Conservation (phyloP, 2,113 vertebrate species). For the Erythrolamprus reginae region DNA sequence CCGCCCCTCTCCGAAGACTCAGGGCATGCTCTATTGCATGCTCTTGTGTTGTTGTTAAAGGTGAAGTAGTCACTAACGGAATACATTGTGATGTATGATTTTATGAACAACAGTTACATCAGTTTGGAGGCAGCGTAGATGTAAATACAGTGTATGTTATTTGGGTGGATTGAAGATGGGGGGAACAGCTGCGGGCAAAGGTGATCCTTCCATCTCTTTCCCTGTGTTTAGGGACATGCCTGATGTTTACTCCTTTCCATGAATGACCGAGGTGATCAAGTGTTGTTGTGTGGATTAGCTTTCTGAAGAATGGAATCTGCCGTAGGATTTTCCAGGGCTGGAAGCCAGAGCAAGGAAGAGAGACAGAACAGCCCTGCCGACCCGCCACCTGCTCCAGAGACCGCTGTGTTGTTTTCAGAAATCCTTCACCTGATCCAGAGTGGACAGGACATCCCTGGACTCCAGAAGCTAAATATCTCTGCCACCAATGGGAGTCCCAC, state of each 20-base stretch:
- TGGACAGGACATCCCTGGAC: slow-evolving; percentile 31
- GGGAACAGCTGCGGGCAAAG: neutral
- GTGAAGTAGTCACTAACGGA: too few species aligned
- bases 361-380: neutral
- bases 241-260: neutral
- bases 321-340: neutral
- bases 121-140: too few species aligned
- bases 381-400: neutral
- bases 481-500: slow-evolving; percentile 14
- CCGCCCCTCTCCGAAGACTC: too few species aligned
- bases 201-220: neutral
- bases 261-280: neutral
- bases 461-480: slow-evolving; percentile 22
- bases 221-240: neutral
- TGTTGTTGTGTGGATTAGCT: neutral
- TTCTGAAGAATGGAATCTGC: neutral
- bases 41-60: too few species aligned
- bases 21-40: too few species aligned
- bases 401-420: slow-evolving; percentile 17
- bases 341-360: neutral
- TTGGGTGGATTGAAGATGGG: neutral
- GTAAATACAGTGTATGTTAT: too few species aligned
- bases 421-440: slow-evolving; percentile 22
- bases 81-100: too few species aligned
- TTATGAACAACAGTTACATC: too few species aligned